These are phyloP conservation scores for Spisula subtruncata DNA, from an alignment of 2,888 invertebrate species.

Conservation along the genomic window DNA sequence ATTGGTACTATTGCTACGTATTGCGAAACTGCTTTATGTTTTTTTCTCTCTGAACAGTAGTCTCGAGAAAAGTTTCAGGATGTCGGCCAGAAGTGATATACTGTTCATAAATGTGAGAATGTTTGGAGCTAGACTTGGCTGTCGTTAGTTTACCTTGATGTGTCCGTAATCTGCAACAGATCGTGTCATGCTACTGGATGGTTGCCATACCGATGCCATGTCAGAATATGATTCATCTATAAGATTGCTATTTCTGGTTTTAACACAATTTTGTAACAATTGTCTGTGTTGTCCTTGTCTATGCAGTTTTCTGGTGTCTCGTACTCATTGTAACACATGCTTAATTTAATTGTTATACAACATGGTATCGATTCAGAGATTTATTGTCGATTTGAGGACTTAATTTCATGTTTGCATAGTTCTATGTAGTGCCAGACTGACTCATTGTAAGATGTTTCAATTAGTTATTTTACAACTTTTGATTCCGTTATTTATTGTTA, in stretches of 20 bases:
- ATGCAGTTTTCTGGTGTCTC: not conserved
- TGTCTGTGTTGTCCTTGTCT: not conserved
- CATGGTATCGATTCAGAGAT: not conserved
- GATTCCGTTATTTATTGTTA: not conserved
- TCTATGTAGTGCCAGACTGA: too few species aligned
- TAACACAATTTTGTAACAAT: not conserved
- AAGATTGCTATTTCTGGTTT: not conserved
- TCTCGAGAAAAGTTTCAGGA: slow-evolving; percentile 17
- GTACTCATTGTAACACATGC: not conserved
- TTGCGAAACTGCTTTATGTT: slow-evolving; percentile 19
- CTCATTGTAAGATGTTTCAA: not conserved
- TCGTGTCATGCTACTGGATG: slow-evolving; percentile 3
- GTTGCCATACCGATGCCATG: not conserved
- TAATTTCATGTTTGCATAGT: slow-evolving; percentile 17
- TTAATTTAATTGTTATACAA: not conserved
- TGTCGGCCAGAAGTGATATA: not conserved
- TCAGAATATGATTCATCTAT: slow-evolving; percentile 9
- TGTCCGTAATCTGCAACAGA: not conserved
- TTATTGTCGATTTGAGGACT: not conserved
- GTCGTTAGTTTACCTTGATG: slow-evolving; percentile 15
- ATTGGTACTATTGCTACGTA: not conserved
- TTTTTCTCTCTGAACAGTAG: not conserved
- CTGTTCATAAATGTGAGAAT: not conserved
- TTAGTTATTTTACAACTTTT: not conserved
- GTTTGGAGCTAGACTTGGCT: slow-evolving; percentile 17